Evolutionary conservation across 2,113 vertebrate species (phyloP), one percentile per base, ranked within the genome.

Genomic region (Progne subis): DNA sequence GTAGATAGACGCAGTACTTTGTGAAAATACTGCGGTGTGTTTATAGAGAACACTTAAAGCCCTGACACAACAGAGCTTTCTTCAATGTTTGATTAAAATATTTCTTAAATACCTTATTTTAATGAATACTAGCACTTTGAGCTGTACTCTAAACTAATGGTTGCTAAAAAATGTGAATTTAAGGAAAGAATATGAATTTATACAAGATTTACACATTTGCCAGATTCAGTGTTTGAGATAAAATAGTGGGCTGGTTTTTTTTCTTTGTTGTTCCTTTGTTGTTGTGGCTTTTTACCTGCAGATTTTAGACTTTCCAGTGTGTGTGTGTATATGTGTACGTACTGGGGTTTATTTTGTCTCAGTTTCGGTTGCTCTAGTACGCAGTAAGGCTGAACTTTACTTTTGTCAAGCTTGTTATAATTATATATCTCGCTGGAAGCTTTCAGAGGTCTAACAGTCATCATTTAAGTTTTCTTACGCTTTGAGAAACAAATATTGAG

Each of bases 281-380:
- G 84, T 91, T 95, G 55, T 97, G 52, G 93, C 86, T 96, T 95
- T 95, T 96, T 90, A 80, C 32, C 68, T 97, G 86, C 90, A 77
- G 61, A 94, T 95, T 71, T 93, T 82, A 92, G 81, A 72, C 32
- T 96, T 92, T 86, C 28, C 43, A 71, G 8, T 92, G 8, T 28
- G 59, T 94, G 41, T 79, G 41, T 90, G 37, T 85, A 8, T 88
- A 13, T 81, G 55, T 94, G 46, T 94, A 34, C 56, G 61, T 90
- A 41, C 86, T 90, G 71, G 85, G 70, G 26, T 90, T 95, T 97
- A 61, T 93, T 96, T 92, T 86, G 69, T 74, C 24, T 71, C 92
- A 65, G 92, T 93, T 96, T 96, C 92, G 61, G 95, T 97, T 94
- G 86, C 93, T 97, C 64, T 96, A 68, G 77, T 97, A 47, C 92